Conservation (phyloP, 2,888 invertebrate species). For the Ormyrus labotus region DNA sequence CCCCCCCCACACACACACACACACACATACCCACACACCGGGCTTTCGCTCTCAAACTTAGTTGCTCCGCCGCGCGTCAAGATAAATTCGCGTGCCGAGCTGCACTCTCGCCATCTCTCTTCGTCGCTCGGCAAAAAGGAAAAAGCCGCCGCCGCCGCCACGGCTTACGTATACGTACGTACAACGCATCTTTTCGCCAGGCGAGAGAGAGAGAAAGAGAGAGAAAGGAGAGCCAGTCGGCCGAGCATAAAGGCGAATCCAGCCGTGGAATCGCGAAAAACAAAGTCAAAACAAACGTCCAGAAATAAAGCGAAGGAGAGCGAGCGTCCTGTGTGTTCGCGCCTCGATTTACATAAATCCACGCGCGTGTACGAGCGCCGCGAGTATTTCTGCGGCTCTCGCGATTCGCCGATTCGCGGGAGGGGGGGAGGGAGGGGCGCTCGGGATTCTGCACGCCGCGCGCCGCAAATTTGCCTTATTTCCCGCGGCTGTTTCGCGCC, state of each 20-base stretch:
- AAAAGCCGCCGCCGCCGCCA: background rate
- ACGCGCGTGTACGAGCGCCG: background rate
- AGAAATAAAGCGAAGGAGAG: constrained; percentile 29
- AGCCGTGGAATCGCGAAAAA: constrained; percentile 30
- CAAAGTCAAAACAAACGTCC: constrained; percentile 48
- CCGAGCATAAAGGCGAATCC: constrained; percentile 8
- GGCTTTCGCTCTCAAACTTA: constrained; percentile 25
- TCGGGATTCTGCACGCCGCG: constrained; percentile 1
- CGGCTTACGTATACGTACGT: no score
- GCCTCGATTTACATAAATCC: constrained; percentile 50
- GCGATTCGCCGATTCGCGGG: background rate
- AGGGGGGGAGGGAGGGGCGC: background rate
- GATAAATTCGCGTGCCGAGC: background rate
- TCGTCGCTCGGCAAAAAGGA: background rate
- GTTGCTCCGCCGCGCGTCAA: background rate
- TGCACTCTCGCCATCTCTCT: background rate
- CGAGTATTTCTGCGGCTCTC: background rate
- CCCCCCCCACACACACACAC: no score
- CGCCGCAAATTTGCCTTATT: constrained; percentile 40
- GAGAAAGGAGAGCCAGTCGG: no score
- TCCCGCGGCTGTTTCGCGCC: constrained; percentile 6
- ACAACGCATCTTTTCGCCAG: no score
- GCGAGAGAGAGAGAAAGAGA: no score
- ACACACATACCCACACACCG: no score
- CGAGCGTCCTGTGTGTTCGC: background rate